These are phyloP conservation scores for Ornithoptera alexandrae DNA, from an alignment of 2,888 invertebrate genomes.

Conservation along the genomic window DNA sequence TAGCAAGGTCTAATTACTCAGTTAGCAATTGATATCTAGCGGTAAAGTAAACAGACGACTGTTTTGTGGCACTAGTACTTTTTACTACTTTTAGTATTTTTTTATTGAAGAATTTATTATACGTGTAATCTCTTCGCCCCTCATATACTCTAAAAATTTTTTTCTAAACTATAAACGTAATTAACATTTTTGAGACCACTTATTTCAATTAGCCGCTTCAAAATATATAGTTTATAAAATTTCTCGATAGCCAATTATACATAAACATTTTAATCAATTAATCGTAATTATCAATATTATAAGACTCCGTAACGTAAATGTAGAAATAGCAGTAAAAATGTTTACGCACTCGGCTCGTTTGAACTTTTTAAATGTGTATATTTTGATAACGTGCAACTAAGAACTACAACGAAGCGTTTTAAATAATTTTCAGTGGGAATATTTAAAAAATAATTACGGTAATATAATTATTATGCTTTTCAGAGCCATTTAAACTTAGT, in stretches of 20 bases:
- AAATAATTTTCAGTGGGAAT: neutral
- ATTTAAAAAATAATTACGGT: neutral
- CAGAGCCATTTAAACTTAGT: too few relatives aligned
- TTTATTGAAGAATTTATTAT: neutral
- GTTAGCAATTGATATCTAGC: neutral
- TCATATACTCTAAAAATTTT: neutral
- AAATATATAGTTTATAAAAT: conserved; percentile 11
- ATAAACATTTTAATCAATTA: conserved; percentile 22
- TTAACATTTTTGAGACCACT: neutral
- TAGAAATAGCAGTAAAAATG: conserved; percentile 15
- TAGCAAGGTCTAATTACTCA: neutral
- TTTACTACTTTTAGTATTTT: neutral
- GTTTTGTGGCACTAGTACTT: neutral
- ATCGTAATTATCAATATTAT: conserved; percentile 21
- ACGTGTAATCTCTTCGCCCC: neutral
- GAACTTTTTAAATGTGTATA: conserved; percentile 2
- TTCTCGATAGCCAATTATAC: conserved; percentile 8
- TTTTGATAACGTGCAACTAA: conserved; percentile 14
- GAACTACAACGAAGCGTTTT: neutral
- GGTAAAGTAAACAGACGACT: neutral
- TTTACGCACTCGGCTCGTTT: conserved; percentile 8
- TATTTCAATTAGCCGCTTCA: neutral
- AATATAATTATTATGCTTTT: neutral
- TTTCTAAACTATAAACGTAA: neutral
- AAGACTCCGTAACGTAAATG: conserved; percentile 21